Conservation (phyloP, 2,888 invertebrate species). For the Ornithoptera alexandrae region DNA sequence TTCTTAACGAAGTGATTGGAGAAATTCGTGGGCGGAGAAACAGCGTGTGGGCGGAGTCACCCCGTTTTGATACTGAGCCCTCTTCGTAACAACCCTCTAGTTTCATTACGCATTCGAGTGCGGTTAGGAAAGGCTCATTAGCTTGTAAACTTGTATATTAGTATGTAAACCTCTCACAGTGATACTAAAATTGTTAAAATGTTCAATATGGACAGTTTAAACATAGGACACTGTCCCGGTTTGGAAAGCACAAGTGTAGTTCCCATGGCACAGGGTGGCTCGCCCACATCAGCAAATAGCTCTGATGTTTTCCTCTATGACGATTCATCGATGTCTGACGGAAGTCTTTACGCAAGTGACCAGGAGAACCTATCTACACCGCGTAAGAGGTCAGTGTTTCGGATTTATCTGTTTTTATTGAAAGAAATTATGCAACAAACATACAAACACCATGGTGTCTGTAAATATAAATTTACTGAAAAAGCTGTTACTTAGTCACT, state of each 20-base stretch:
- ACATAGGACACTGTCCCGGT: slow-evolving; percentile 23
- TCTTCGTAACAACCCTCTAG: slow-evolving; percentile 30
- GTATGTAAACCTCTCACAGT: slow-evolving; percentile 13
- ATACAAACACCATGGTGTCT: too few species aligned
- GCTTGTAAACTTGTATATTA: slow-evolving; percentile 5
- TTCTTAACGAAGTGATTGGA: slow-evolving; percentile 9
- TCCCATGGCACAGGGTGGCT: slow-evolving; percentile 41
- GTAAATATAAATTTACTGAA: too few species aligned
- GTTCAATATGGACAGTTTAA: slow-evolving; percentile 32
- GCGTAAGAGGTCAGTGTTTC: slow-evolving; percentile 79
- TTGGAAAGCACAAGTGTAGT: slow-evolving; percentile 25
- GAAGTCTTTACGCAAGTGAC: slow-evolving; percentile 88
- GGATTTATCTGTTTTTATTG: background rate
- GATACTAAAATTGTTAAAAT: slow-evolving; percentile 14
- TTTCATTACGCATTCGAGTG: slow-evolving; percentile 21
- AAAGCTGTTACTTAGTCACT: too few species aligned
- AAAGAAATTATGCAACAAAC: too few species aligned
- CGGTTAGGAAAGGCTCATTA: slow-evolving; percentile 14
- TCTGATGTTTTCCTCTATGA: slow-evolving; percentile 86
- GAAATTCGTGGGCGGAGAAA: slow-evolving; percentile 27
- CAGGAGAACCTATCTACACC: slow-evolving; percentile 87
- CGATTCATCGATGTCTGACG: slow-evolving; percentile 80
- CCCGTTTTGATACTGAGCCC: slow-evolving; percentile 20
- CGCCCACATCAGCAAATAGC: slow-evolving; percentile 73
- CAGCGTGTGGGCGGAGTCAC: slow-evolving; percentile 30